Percentiles rank a stretch among this genome's conserved stretches.
Evolutionary conservation across 2,113 vertebrate species (phyloP).

Genomic region (Phylloscopus whistleri): DNA sequence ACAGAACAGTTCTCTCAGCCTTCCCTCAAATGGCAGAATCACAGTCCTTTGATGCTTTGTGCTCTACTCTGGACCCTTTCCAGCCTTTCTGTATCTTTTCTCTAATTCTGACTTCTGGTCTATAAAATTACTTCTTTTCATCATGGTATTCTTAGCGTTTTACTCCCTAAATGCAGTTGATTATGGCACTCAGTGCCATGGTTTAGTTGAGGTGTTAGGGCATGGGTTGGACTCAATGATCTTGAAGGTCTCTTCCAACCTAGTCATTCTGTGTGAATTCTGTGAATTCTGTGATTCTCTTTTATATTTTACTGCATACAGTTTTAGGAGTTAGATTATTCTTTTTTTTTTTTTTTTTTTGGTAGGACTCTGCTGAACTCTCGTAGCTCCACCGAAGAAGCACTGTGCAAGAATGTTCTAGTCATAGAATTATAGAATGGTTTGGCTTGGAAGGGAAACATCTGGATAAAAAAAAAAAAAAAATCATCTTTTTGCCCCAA

Average conservation of each 20-base stretch:
- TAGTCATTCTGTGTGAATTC: too few species aligned
- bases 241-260: too few species aligned
- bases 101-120: neutral
- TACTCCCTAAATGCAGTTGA: neutral
- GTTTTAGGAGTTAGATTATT: neutral
- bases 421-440: neutral
- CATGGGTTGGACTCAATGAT: too few species aligned
- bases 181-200: too few species aligned
- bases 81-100: neutral
- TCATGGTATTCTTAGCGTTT: neutral
- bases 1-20: neutral
- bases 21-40: neutral
- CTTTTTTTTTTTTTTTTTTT: too few species aligned
- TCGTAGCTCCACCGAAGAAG: neutral
- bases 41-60: neutral
- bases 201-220: too few species aligned
- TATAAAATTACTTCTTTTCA: neutral
- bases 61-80: neutral
- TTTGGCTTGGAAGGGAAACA: neutral
- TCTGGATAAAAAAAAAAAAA: neutral
- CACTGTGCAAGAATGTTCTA: accelerated
- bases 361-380: neutral
- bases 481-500: neutral
- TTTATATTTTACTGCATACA: neutral
- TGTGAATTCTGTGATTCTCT: neutral